A percentile compares a stretch with the other conserved stretches of the same genome.
phyloP scores from a whole-genome alignment of 1,140 invertebrate species.

The Drosophila teissieri region DNA sequence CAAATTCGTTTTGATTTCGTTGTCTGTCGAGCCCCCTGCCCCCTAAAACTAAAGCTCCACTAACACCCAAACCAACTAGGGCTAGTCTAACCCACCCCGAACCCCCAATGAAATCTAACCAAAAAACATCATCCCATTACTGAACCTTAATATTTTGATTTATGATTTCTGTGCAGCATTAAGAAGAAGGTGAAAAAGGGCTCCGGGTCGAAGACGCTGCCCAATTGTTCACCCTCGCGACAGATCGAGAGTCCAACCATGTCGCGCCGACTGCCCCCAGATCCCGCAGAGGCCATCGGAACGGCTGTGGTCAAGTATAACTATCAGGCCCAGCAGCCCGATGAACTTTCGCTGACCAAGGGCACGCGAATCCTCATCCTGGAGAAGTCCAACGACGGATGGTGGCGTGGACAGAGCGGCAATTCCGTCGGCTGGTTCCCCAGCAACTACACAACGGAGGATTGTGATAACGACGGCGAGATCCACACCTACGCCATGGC shows the following conservation, averaged over 20 bases:
- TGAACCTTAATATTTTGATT: slow-evolving; percentile 12
- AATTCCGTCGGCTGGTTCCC: slow-evolving; percentile 96
- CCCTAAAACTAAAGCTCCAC: not conserved
- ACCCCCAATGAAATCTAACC: not conserved
- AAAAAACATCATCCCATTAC: not conserved
- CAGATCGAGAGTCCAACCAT: slow-evolving; percentile 91
- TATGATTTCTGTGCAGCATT: slow-evolving; percentile 88
- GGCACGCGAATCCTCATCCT: slow-evolving; percentile 96
- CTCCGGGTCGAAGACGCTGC: slow-evolving; percentile 93
- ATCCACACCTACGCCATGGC: slow-evolving; percentile 96
- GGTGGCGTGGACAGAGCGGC: slow-evolving; percentile 98
- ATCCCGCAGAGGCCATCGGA: slow-evolving; percentile 94
- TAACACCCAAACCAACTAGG: slow-evolving; percentile 30
- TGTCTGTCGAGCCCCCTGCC: slow-evolving; percentile 45
- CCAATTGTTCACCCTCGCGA: slow-evolving; percentile 92
- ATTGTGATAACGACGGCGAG: slow-evolving; percentile 93
- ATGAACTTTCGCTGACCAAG: slow-evolving; percentile 96
- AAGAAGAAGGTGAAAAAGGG: slow-evolving; percentile 96
- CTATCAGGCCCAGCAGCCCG: slow-evolving; percentile 98
- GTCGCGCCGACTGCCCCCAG: slow-evolving; percentile 90
- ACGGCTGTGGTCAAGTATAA: slow-evolving; percentile 98
- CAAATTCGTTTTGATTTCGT: slow-evolving; percentile 64
- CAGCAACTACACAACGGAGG: slow-evolving; percentile 97
- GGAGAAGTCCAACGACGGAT: slow-evolving; percentile 99
- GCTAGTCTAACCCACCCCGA: slow-evolving; percentile 28